A percentile compares a stretch with the other conserved stretches of the same genome.
Evolutionary conservation across 2,888 invertebrate species (phyloP).

Genomic region (Meghimatium bilineatum): DNA sequence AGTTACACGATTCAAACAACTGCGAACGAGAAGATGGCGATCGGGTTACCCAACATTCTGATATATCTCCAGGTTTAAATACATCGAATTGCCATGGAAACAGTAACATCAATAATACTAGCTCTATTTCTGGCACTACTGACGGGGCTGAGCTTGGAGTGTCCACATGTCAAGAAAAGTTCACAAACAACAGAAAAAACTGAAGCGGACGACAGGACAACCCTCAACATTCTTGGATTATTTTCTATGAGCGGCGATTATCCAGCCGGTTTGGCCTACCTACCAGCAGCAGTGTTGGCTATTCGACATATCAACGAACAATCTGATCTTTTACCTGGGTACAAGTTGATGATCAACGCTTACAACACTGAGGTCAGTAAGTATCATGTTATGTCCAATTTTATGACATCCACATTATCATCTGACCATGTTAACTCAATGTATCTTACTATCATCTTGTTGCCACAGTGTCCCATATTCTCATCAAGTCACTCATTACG

Average conservation of each 20-base stretch:
- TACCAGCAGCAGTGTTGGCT: slow-evolving; percentile 54
- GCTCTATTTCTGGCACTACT: background rate
- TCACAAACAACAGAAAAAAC: background rate
- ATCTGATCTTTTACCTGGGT: slow-evolving; percentile 53
- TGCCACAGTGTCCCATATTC: too few relatives aligned
- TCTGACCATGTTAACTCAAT: too few relatives aligned
- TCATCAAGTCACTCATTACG: too few relatives aligned
- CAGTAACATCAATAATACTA: background rate
- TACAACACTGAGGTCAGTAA: slow-evolving; percentile 52
- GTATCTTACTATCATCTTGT: too few relatives aligned
- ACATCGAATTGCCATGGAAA: background rate
- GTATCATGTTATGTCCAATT: background rate
- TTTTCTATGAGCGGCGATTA: slow-evolving; percentile 40
- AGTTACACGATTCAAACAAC: too few relatives aligned
- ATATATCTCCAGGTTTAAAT: too few relatives aligned
- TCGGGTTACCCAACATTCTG: too few relatives aligned
- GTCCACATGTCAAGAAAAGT: background rate
- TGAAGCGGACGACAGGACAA: background rate
- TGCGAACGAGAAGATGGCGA: too few relatives aligned
- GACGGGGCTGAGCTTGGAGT: background rate
- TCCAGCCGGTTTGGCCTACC: slow-evolving; percentile 46
- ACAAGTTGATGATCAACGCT: slow-evolving; percentile 51
- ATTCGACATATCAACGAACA: slow-evolving; percentile 54
- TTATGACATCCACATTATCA: too few relatives aligned
- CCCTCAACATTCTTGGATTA: slow-evolving; percentile 26